Conservation (phyloP, 2,113 vertebrate species). For the Typhlomys cinereus region DNA sequence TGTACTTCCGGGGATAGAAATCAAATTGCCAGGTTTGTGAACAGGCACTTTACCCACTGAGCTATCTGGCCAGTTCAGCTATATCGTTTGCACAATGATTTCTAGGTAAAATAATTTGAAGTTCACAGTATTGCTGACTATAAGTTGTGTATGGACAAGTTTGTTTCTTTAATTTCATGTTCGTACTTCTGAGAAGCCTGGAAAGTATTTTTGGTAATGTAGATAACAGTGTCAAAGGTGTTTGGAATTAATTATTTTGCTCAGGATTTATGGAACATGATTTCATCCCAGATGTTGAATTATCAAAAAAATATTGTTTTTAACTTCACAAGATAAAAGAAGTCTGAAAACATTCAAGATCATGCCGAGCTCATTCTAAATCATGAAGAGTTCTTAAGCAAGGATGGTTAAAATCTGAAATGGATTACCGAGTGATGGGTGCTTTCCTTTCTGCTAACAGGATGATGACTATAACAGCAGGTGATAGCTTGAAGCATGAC, state of each 20-base stretch:
- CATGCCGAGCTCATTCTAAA: neutral
- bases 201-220: neutral
- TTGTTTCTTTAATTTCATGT: slow-evolving; percentile 9
- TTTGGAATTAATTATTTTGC: neutral
- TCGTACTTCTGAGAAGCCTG: slow-evolving; percentile 3
- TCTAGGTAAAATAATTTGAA: neutral
- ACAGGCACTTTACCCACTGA: too few relatives aligned
- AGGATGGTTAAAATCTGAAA: neutral
- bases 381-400: slow-evolving; percentile 5
- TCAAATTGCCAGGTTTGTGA: too few relatives aligned
- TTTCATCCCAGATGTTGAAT: neutral
- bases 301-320: slow-evolving; percentile 1
- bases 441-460: neutral
- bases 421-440: neutral
- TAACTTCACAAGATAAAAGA: slow-evolving; percentile 17
- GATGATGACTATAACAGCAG: neutral
- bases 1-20: too few relatives aligned
- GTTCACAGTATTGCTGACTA: neutral
- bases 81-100: too few relatives aligned
- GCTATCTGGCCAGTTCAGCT: too few relatives aligned
- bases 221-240: neutral
- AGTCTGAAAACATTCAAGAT: neutral
- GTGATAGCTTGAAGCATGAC: neutral
- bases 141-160: slow-evolving; percentile 21
- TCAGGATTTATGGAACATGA: neutral